Evolutionary conservation across 2,888 invertebrate genomes (phyloP), one percentile per base, ranked within the genome.

Genomic region (Aproaerema taeniolella): DNA sequence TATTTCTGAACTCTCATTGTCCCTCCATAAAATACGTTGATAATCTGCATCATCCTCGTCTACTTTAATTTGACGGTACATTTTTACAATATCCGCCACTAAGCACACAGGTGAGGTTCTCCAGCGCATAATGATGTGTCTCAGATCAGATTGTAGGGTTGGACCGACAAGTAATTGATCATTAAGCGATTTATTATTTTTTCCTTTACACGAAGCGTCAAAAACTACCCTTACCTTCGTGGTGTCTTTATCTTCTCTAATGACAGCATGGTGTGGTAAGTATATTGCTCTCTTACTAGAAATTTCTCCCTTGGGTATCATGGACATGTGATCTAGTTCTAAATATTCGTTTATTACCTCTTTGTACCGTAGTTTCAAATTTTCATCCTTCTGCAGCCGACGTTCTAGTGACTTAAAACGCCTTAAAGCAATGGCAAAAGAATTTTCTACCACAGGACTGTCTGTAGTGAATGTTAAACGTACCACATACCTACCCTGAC

Each of bases 201-300:
- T 10, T 1, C 41, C 39, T n/a, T 24, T 43, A 2, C 45, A 34
- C 0, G 53, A 52, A 0, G 47, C 49, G 35, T 54, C 43, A 26
- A 52, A 52, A 2, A 56, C 50, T 0, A 50, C 47, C 2, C 58
- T 34, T 3, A 54, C 41, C 29, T 53, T 49, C 0, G 51, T 46
- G 2, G 52, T 46, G 0, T 17, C 15, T 9, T 39, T 50, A 10
- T 52, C 46, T 4, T 47, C 39, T 3, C 49, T 45, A 1, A 61
- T 13, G 0, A 65, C 55, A 0, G 61, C 54, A 31, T 59, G 61
- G 20, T 65, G 59, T 3, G 62, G 60, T 29, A 57, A 31, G 17
- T 58, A 55, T 1, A 52, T 43, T 2, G 46, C 30, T 15, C 37
- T 38, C 5, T 43, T 39, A n/a, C 28, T 44, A 11, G 37, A 37